Conservation (phyloP, 2,113 vertebrate genomes). For the Gobiocypris rarus region DNA sequence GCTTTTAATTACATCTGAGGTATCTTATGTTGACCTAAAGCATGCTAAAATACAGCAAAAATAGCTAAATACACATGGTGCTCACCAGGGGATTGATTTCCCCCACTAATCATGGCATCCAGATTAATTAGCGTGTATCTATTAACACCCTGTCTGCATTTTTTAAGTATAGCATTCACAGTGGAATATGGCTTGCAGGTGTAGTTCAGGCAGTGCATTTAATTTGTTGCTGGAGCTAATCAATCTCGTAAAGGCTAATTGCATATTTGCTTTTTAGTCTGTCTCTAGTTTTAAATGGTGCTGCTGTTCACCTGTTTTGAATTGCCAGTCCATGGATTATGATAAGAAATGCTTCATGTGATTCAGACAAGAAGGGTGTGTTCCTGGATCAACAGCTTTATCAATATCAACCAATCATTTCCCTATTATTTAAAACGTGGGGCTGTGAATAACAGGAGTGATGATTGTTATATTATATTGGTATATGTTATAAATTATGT, state of each 20-base stretch:
- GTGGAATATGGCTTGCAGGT: constrained; percentile 52
- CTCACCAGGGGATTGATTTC: constrained; percentile 69
- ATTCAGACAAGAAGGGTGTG: not conserved
- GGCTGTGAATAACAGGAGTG: not conserved
- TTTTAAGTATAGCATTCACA: constrained; percentile 54
- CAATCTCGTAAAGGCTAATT: constrained; percentile 48
- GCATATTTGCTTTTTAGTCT: constrained; percentile 47
- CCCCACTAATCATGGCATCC: constrained; percentile 67
- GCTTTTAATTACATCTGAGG: constrained; percentile 68
- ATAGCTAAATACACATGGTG: constrained; percentile 55
- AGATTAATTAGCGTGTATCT: constrained; percentile 67
- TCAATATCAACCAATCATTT: not conserved
- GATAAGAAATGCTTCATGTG: not conserved
- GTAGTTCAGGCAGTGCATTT: constrained; percentile 45
- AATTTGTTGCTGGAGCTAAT: constrained; percentile 43
- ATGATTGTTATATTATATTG: not conserved
- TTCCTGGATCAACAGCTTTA: not conserved
- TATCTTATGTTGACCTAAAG: constrained; percentile 66
- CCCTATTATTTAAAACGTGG: not conserved
- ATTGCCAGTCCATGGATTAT: not conserved
- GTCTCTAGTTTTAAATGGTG: constrained; percentile 6
- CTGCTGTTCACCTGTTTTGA: constrained; percentile 25
- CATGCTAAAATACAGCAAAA: constrained; percentile 68
- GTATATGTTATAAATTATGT: no score
- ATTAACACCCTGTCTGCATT: constrained; percentile 56